A percentile compares a stretch with the other conserved stretches of the same genome.
Evolutionary conservation across 1,140 invertebrate genomes (phyloP).

Genomic region (Drosophila mauritiana): DNA sequence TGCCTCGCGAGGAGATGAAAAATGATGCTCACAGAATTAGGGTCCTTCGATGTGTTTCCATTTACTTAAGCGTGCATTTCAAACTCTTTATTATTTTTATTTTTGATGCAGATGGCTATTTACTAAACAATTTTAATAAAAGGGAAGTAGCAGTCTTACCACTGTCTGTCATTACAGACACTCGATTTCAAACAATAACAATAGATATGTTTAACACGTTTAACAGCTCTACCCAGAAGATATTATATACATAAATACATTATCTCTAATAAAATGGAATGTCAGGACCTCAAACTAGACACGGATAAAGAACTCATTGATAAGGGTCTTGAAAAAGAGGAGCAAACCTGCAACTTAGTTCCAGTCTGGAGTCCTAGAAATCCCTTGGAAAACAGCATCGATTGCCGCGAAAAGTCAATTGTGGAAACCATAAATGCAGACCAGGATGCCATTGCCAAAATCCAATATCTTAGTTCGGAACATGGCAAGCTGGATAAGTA

Average conservation of each 20-base stretch:
- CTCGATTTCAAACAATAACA: not conserved
- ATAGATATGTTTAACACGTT: constrained; percentile 1
- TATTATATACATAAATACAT: not conserved
- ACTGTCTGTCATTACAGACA: not conserved
- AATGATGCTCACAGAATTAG: not conserved
- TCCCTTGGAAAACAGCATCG: not conserved
- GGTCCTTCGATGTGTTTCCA: not conserved
- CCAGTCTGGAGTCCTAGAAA: not conserved
- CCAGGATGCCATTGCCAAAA: constrained; percentile 15
- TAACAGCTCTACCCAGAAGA: not conserved
- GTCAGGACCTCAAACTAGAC: not conserved
- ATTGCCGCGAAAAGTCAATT: constrained; percentile 22
- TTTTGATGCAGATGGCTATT: not conserved
- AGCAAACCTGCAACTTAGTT: not conserved
- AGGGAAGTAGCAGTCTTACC: not conserved
- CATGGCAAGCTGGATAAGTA: constrained; percentile 72
- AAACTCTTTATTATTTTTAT: not conserved
- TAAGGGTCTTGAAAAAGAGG: not conserved
- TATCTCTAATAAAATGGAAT: not conserved
- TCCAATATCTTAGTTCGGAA: constrained; percentile 64
- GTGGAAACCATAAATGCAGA: constrained; percentile 32
- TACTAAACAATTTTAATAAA: not conserved
- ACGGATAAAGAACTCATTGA: not conserved
- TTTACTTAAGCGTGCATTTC: not conserved
- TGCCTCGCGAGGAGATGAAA: constrained; percentile 1